Conservation (phyloP, 2,113 vertebrate genomes). For the Gadus chalcogrammus region DNA sequence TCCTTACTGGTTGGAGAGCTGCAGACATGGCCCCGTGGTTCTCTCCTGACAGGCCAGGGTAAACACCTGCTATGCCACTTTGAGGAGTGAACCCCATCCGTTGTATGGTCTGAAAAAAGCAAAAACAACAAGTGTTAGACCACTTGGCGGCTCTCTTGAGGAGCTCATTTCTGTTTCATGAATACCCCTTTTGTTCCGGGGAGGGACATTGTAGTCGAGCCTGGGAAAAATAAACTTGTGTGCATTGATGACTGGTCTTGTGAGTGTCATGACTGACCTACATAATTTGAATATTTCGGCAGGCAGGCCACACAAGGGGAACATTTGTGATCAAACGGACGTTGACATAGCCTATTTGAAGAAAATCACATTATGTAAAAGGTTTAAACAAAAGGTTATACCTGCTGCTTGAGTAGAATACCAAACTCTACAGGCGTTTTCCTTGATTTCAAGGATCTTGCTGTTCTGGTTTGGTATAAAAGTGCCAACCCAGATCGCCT, state of each 20-base stretch:
- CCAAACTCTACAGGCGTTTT: conserved; percentile 60
- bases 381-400: conserved; percentile 19
- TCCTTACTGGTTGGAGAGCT: conserved; percentile 34
- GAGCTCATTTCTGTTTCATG: conserved; percentile 30
- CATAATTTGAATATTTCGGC: conserved; percentile 4
- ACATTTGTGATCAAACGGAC: background rate
- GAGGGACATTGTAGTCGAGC: conserved; percentile 2
- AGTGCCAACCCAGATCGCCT: conserved; percentile 65
- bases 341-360: background rate
- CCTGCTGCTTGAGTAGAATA: conserved; percentile 61
- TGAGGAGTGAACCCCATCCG: conserved; percentile 34
- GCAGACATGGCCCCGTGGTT: conserved; percentile 21
- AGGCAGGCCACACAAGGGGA: background rate
- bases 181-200: conserved; percentile 48
- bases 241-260: conserved; percentile 26
- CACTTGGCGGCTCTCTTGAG: conserved; percentile 48
- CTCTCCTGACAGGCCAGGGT: conserved; percentile 43
- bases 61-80: conserved; percentile 58
- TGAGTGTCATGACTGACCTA: conserved; percentile 50
- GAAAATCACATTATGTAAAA: background rate
- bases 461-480: conserved; percentile 58
- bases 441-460: conserved; percentile 59
- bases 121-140: conserved; percentile 51
- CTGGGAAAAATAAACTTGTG: conserved; percentile 17
- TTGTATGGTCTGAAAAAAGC: conserved; percentile 59